Percentiles rank a stretch among this genome's conserved stretches.
These are phyloP conservation scores for Anser brachyrhynchus DNA, from an alignment of 2,113 vertebrate species.

Conservation along the genomic window DNA sequence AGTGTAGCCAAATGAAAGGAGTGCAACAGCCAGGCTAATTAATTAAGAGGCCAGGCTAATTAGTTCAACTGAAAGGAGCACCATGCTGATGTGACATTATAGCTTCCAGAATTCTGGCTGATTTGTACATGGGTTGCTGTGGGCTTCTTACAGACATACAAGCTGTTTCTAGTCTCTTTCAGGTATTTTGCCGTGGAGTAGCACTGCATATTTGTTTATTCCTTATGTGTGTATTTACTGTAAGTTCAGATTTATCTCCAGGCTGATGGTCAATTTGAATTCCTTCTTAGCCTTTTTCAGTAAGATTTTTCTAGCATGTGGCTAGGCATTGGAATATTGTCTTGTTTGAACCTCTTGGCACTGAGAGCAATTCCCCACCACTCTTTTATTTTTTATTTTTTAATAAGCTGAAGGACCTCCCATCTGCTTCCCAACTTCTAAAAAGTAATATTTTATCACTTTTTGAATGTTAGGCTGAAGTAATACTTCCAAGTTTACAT, in stretches of 20 bases:
- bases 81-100: background rate
- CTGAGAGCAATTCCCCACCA: background rate
- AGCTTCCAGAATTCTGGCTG: slow-evolving; percentile 4
- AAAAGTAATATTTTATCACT: background rate
- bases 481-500: background rate
- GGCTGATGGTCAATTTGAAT: background rate
- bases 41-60: slow-evolving; percentile 23
- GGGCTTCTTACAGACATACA: background rate
- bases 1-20: background rate
- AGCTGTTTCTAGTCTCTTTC: background rate
- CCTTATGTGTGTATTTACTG: background rate
- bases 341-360: background rate
- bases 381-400: background rate
- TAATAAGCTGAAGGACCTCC: background rate
- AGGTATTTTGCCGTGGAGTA: background rate
- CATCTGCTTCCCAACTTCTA: background rate
- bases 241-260: background rate
- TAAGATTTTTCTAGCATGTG: background rate
- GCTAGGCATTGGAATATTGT: background rate
- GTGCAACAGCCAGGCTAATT: background rate
- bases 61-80: slow-evolving; percentile 9
- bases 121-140: background rate
- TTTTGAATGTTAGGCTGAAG: background rate
- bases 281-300: background rate
- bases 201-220: background rate